Percentiles rank a stretch among this genome's conserved stretches.
These are phyloP conservation scores for Epinephelus moara DNA, from an alignment of 2,113 vertebrate genomes.

Conservation along the genomic window DNA sequence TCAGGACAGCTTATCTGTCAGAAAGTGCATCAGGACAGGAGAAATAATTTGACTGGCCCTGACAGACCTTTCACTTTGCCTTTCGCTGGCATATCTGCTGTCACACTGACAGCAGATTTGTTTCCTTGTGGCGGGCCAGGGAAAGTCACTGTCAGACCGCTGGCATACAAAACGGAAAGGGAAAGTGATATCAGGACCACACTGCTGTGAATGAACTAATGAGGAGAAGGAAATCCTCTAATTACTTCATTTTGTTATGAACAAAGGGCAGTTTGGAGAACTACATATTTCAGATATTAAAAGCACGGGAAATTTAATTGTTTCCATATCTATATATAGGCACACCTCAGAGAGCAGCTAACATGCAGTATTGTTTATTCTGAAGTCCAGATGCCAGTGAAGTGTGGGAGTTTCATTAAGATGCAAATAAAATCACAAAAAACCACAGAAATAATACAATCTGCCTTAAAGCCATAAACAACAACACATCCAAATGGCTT, in stretches of 20 bases:
- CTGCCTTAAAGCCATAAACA: constrained; percentile 24
- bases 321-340: neutral
- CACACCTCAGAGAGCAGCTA: neutral
- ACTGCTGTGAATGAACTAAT: neutral
- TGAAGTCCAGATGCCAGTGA: neutral
- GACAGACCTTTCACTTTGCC: constrained; percentile 73
- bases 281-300: neutral
- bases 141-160: constrained; percentile 40
- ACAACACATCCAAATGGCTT: constrained; percentile 20
- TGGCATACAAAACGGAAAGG: constrained; percentile 23
- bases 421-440: constrained; percentile 44
- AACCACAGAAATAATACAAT: constrained; percentile 15
- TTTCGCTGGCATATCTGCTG: constrained; percentile 58
- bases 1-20: constrained; percentile 72
- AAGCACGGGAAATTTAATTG: neutral
- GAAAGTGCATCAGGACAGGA: constrained; percentile 64
- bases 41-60: constrained; percentile 74
- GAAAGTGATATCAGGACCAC: constrained; percentile 20
- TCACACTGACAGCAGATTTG: constrained; percentile 62
- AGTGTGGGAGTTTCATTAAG: constrained; percentile 27
- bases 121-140: constrained; percentile 22
- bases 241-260: neutral
- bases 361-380: neutral
- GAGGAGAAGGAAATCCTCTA: neutral
- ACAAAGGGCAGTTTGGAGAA: neutral